Evolutionary conservation across 53 echinoderm and acorn worm species (phyloP), one percentile per base, ranked within the genome.

Genomic region (Echinarachnius parma): DNA sequence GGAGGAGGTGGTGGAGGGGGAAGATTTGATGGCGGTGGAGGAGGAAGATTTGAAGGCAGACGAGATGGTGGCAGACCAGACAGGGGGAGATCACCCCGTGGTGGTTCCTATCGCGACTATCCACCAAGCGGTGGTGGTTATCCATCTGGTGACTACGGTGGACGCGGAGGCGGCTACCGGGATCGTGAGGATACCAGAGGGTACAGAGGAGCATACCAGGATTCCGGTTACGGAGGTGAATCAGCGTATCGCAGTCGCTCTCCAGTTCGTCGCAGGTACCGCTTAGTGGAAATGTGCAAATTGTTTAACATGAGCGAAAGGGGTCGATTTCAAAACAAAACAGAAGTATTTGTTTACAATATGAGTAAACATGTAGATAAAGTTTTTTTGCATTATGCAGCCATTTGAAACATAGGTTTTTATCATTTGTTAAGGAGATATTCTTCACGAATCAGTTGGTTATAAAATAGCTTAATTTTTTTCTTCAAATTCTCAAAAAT

Each of bases 231-330:
- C 75, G 47, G 78, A 56, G 59, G 72, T 57, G 90, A 86, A 19
- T 57, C 80, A 48, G 50, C 88, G 9, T 98, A 98, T 75, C 98
- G 98, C 80, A 98, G 98, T 60, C 68, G 98, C 46, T 98, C 98
- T 32, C 98, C 98, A 48, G 60, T 88, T 46, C 82, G 98, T 79
- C 88, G 98, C 88, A 98, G 98, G 98, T 98, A 98, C 87, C 81
- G 74, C 74, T 56, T 72, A 72, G 74, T 72, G 74, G 74, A 56
- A n/a, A 57, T 72, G 56, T 78, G 55, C 27, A 72, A 56, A 55
- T 56, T 52, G 21, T 52, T 69, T 13, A 69, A 57, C 18, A 46
- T 56, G 55, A 72, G 74, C 74, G 74, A 72, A 72, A 72, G 74
- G 74, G 74, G 74, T 72, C 74, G 74, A 72, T 72, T 72, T 72